Conservation (phyloP, 2,113 vertebrate genomes). For the Galemys pyrenaicus region DNA sequence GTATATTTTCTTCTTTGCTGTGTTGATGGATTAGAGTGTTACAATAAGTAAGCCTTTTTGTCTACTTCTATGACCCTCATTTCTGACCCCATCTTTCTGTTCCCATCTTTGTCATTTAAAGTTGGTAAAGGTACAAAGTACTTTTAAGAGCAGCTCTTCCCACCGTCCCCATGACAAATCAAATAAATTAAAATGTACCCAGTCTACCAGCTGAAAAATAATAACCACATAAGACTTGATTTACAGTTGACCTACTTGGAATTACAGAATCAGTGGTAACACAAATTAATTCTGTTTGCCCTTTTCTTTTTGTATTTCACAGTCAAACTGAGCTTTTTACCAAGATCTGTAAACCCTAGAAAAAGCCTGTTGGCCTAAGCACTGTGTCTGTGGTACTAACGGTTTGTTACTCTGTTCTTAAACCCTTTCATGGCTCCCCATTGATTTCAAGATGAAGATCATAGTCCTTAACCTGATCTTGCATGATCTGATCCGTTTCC, state of each 20-base stretch:
- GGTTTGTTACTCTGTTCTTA: not conserved
- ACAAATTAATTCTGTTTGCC: not conserved
- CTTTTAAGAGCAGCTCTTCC: not conserved
- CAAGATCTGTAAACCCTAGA: not conserved
- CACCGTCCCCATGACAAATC: not conserved
- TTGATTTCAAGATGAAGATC: not conserved
- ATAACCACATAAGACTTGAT: not conserved
- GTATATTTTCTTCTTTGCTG: slow-evolving; percentile 18
- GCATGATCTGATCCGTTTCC: not conserved
- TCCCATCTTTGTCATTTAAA: not conserved
- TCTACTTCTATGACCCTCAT: not conserved
- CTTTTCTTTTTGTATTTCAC: not conserved
- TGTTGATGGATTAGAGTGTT: slow-evolving; percentile 51
- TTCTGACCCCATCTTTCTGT: not conserved
- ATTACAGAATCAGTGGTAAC: not conserved
- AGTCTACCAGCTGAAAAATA: not conserved
- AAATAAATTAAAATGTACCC: not conserved
- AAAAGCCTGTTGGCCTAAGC: not conserved
- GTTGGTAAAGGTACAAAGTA: not conserved
- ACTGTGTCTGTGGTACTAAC: not conserved
- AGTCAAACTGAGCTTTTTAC: not conserved
- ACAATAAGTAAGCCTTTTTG: not conserved
- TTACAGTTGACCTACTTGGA: not conserved
- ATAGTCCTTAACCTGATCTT: not conserved
- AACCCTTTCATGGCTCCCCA: not conserved